Evolutionary conservation across 2,888 invertebrate species (phyloP).

Genomic region (Leptinotarsa tumamoca): DNA sequence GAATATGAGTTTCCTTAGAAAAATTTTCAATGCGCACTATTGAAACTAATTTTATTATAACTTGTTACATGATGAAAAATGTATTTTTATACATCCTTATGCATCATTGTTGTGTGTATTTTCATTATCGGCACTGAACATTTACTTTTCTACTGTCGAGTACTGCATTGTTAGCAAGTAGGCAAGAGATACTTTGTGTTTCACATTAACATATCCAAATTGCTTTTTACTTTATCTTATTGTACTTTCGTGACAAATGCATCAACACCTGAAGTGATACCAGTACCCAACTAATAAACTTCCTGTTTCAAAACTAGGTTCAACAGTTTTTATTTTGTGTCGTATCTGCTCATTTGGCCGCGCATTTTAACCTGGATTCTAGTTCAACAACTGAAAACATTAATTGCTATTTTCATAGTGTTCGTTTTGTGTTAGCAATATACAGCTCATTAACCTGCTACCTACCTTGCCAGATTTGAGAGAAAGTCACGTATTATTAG

Average conservation of each 20-base stretch:
- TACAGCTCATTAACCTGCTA: slow-evolving; percentile 1
- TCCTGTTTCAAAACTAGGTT: neutral
- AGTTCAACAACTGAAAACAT: neutral
- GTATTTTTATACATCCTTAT: no score
- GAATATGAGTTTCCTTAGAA: no score
- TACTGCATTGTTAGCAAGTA: neutral
- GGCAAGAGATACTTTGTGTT: neutral
- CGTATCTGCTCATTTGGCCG: neutral
- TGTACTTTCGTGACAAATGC: slow-evolving; percentile 1
- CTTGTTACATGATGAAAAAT: no score
- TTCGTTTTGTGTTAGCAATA: neutral
- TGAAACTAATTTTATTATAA: no score
- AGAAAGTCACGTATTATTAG: slow-evolving; percentile 6
- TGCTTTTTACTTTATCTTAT: neutral
- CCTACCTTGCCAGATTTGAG: neutral
- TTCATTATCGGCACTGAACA: neutral
- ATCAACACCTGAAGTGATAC: neutral
- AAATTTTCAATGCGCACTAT: no score
- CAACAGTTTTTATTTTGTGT: neutral
- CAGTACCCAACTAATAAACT: neutral
- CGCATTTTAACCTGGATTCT: neutral
- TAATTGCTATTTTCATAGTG: neutral
- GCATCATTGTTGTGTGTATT: neutral
- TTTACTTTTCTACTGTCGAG: neutral
- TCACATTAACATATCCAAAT: neutral